phyloP scores from a whole-genome alignment of 2,888 invertebrate species.

The Strigamia maritima region DNA sequence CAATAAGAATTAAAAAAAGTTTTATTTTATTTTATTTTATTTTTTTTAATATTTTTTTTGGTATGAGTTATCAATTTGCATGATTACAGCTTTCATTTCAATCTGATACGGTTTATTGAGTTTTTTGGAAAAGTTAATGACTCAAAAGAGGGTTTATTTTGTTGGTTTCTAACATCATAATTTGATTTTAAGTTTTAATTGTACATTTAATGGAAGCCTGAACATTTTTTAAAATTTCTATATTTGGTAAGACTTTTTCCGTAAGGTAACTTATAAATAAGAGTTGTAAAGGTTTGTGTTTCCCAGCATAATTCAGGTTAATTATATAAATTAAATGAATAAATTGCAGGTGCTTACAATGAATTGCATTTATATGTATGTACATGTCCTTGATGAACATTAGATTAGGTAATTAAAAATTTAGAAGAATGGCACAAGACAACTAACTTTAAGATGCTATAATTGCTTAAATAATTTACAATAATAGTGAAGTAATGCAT shows the following conservation, averaged over 20 bases:
- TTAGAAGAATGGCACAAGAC: not conserved
- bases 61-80: too few relatives aligned
- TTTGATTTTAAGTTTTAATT: too few relatives aligned
- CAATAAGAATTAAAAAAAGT: not conserved
- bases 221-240: not conserved
- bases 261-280: not conserved
- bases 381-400: not conserved
- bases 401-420: not conserved
- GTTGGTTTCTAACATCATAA: too few relatives aligned
- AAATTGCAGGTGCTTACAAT: not conserved
- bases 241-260: not conserved
- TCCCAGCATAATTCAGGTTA: not conserved
- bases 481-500: not conserved
- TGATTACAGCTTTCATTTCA: too few relatives aligned
- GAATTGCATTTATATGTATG: not conserved
- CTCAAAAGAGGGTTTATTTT: too few relatives aligned
- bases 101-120: too few relatives aligned
- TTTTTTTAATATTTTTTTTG: too few relatives aligned
- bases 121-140: too few relatives aligned
- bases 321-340: conserved; percentile 10
- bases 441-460: too few relatives aligned
- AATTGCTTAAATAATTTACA: not conserved
- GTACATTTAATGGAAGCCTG: too few relatives aligned
- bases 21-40: not conserved
- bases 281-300: not conserved